Percentiles rank a stretch among this genome's conserved stretches.
Conservation (phyloP, 2,888 invertebrate species). For the Hydropsyche betteni region DNA sequence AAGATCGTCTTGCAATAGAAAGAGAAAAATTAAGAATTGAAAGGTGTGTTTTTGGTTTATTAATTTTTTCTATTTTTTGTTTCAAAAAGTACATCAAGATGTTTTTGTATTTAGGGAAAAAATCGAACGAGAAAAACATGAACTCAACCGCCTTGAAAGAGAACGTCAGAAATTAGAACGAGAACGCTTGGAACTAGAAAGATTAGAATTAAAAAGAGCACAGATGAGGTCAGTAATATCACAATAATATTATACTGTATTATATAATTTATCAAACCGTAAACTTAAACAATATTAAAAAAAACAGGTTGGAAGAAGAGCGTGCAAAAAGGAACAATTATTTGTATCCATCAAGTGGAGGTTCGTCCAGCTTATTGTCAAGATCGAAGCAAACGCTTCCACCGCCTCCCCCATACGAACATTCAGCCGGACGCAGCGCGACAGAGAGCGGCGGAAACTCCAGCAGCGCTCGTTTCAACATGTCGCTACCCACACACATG, state of each 20-base stretch:
- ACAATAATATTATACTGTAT: slow-evolving; percentile 32
- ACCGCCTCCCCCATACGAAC: slow-evolving; percentile 49
- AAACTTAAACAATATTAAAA: background rate
- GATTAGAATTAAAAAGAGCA: slow-evolving; percentile 83
- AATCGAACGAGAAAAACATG: slow-evolving; percentile 88
- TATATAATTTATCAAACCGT: background rate
- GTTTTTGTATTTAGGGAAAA: slow-evolving; percentile 68
- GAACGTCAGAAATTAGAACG: slow-evolving; percentile 83
- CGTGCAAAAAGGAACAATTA: slow-evolving; percentile 66
- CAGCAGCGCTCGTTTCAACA: slow-evolving; percentile 63
- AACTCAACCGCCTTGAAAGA: slow-evolving; percentile 82
- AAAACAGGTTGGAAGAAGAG: slow-evolving; percentile 66
- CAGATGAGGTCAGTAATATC: slow-evolving; percentile 72
- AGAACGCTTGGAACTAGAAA: slow-evolving; percentile 79
- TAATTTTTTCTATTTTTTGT: slow-evolving; percentile 7
- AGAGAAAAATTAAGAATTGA: slow-evolving; percentile 83
- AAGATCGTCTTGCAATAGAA: slow-evolving; percentile 81
- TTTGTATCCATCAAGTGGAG: slow-evolving; percentile 57
- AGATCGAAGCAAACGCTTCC: slow-evolving; percentile 50
- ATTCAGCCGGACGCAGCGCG: slow-evolving; percentile 17
- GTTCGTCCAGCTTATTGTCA: slow-evolving; percentile 21
- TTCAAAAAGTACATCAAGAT: background rate
- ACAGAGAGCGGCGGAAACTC: slow-evolving; percentile 21
- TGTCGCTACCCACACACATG: slow-evolving; percentile 69
- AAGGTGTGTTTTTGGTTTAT: slow-evolving; percentile 57